phyloP scores from a whole-genome alignment of 2,797 vertebrate genomes.

The Oryzias sinensis region DNA sequence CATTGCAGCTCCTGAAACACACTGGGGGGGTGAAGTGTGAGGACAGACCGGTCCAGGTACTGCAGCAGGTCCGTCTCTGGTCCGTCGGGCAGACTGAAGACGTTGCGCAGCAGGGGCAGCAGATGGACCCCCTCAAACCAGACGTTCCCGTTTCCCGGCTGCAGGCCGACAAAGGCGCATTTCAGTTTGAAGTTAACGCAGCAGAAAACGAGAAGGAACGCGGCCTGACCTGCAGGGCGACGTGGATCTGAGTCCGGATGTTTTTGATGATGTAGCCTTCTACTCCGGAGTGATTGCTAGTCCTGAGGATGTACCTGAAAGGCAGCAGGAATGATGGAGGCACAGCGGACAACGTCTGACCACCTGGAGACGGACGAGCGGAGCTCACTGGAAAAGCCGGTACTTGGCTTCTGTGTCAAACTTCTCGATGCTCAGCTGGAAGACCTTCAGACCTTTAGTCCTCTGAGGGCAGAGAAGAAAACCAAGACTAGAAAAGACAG shows the following conservation, averaged over 20 bases:
- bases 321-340: background rate
- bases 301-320: conserved; percentile 90
- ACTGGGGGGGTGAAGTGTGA: background rate
- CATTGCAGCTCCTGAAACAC: background rate
- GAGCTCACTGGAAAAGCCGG: conserved; percentile 87
- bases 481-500: background rate
- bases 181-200: background rate
- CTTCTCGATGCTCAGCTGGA: conserved; percentile 92
- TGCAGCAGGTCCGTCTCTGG: conserved; percentile 91
- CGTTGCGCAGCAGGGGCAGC: conserved; percentile 84
- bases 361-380: background rate
- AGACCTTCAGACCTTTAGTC: conserved; percentile 86
- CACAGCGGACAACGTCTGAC: background rate
- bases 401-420: conserved; percentile 90
- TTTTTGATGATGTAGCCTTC: conserved; percentile 95
- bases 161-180: conserved; percentile 14
- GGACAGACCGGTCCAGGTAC: conserved; percentile 86
- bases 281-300: conserved; percentile 89
- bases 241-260: conserved; percentile 89
- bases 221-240: conserved; percentile 83
- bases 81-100: conserved; percentile 87
- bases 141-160: conserved; percentile 73
- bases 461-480: conserved; percentile 73
- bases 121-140: conserved; percentile 90
- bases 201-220: background rate